Evolutionary conservation across 2,113 vertebrate genomes (phyloP).

Genomic region (Dicaeum eximium): DNA sequence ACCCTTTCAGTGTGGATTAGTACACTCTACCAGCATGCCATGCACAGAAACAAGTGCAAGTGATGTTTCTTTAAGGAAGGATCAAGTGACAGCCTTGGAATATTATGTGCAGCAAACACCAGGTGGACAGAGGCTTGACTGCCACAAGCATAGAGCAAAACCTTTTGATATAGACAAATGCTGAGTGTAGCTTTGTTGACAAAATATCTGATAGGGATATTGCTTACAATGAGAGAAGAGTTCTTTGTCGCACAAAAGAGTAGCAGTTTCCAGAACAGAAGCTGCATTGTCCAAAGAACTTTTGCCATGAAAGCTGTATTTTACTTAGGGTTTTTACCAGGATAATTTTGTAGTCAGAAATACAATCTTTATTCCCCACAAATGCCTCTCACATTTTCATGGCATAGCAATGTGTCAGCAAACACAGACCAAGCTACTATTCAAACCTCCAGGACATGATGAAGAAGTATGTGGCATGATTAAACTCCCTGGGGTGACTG

Average conservation of each 20-base stretch:
- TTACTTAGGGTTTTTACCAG: background rate
- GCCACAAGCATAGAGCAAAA: background rate
- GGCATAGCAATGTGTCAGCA: background rate
- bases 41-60: background rate
- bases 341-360: conserved; percentile 10
- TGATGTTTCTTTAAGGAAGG: background rate
- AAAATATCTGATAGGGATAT: background rate
- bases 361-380: background rate
- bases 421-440: background rate
- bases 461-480: background rate
- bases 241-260: background rate
- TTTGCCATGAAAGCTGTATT: background rate
- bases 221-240: background rate
- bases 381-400: conserved; percentile 2
- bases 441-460: background rate
- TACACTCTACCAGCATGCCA: fast-evolving
- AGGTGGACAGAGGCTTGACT: background rate
- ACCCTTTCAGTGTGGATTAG: background rate
- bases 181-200: background rate
- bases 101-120: background rate
- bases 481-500: conserved; percentile 6
- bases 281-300: background rate
- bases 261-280: background rate
- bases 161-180: background rate
- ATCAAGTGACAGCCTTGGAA: background rate